These are phyloP conservation scores for Squalus acanthias DNA, from an alignment of 2,797 vertebrate species.

Conservation along the genomic window DNA sequence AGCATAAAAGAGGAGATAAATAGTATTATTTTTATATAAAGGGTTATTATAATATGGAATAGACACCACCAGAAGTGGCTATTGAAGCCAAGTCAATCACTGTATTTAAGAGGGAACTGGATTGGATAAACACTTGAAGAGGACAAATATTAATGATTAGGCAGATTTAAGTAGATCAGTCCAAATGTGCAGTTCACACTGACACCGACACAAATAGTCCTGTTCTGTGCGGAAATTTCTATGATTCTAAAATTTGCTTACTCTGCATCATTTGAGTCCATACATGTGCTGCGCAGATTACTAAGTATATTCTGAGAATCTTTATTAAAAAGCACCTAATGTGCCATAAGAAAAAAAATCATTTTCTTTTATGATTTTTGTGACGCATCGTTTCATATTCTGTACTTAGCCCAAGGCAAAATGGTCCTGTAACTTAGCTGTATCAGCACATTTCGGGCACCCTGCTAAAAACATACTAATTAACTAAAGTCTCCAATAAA, in stretches of 20 bases:
- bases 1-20: not conserved
- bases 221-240: not conserved
- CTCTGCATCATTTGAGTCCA: not conserved
- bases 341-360: not conserved
- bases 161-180: not conserved
- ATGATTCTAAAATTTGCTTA: not conserved
- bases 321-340: not conserved
- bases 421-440: not conserved
- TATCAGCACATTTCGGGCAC: not conserved
- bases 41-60: not conserved
- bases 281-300: not conserved
- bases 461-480: not conserved
- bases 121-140: not conserved
- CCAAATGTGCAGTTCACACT: not conserved
- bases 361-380: not conserved
- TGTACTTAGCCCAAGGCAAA: not conserved
- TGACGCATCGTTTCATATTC: slow-evolving; percentile 3
- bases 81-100: not conserved
- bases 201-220: not conserved
- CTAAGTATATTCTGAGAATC: not conserved
- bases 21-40: not conserved
- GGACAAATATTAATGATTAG: not conserved
- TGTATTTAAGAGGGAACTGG: not conserved
- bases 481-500: not conserved
- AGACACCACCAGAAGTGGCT: not conserved